Evolutionary conservation across 1,140 invertebrate genomes (phyloP), one percentile per base, ranked within the genome.

Genomic region (Acromyrmex charruanus): DNA sequence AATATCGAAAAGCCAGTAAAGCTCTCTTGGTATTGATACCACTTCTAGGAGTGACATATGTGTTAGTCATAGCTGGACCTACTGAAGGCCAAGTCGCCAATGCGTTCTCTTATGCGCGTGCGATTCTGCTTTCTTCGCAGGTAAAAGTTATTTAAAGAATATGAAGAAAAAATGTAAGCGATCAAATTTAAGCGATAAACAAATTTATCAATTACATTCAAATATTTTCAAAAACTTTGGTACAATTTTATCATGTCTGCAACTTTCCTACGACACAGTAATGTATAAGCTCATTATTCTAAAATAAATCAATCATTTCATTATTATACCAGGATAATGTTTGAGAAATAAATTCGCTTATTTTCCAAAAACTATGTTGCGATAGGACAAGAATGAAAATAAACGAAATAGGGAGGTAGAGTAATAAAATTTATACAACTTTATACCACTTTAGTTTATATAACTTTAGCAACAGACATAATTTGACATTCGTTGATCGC

Each of bases 1-100:
- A 99, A 93, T 98, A 98, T 94, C 95, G 97, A 63, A 99, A 99
- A 94, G 98, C 98, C 0, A 97, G 97, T 1, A 99, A 99, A 94
- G 98, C 98, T 14, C 96, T 99, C 12, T 94, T 99, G 10, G 98
- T 99, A 10, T 95, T 99, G 14, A 98, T 98, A 92, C 98, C 98
- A 1, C 95, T 99, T 21, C 96, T 99, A 79, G 98, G 98, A n/a
- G 97, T 98, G 80, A 98, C 98, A 3, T 98, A 99, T 93, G 95
- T 98, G 25, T 94, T 99, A 71, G 97, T 98, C 5, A 95, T 99
- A 51, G 97, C 96, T 16, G 97, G 97, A 18, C 98, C 98, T 0
- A 96, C 96, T 31, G 77, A 96, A 96, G 92, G 97, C 96, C 74
- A 96, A 96, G 92, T 96, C 95, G 89, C 96, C 3, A 96, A 96